Percentiles rank a stretch among this genome's conserved stretches.
Evolutionary conservation across 23 tunicate species (phyloP).

Genomic region (Clavelina lepadiformis): DNA sequence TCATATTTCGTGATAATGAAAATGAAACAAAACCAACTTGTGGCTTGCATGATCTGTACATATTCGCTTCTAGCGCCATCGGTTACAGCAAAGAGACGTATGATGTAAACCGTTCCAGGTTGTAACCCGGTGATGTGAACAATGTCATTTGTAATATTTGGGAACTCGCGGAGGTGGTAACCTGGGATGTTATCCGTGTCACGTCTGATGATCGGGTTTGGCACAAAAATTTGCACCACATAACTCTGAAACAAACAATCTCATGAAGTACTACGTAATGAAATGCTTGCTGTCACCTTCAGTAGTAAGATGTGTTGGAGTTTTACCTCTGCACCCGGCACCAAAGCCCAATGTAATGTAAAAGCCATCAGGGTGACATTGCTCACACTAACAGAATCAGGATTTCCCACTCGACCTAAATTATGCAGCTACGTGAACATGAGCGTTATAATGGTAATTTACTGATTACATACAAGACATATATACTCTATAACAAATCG

Average conservation of each 20-base stretch:
- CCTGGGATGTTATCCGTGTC: not conserved
- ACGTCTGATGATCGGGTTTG: constrained; percentile 4
- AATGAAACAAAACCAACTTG: constrained; percentile 21
- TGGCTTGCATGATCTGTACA: constrained; percentile 25
- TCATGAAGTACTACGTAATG: too few species aligned
- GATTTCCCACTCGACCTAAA: not conserved
- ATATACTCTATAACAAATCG: too few species aligned
- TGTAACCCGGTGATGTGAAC: constrained; percentile 13
- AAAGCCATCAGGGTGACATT: constrained; percentile 7
- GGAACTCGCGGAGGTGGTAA: constrained; percentile 12
- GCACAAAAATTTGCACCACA: constrained; percentile 17
- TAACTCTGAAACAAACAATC: constrained; percentile 16
- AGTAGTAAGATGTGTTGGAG: not conserved
- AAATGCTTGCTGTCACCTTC: not conserved
- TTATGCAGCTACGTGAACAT: too few species aligned
- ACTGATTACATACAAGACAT: too few species aligned
- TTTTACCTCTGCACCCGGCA: constrained; percentile 17
- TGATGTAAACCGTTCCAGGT: constrained; percentile 32
- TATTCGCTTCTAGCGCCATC: constrained; percentile 15
- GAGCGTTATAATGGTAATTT: too few species aligned
- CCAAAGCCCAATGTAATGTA: constrained; percentile 10
- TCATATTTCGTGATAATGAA: too few species aligned
- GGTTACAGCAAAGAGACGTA: constrained; percentile 21
- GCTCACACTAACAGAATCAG: not conserved
- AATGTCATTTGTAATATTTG: constrained; percentile 6